Base-by-base conservation (phyloP, 2,888 invertebrate species). In the Galeruca laticollis region DNA sequence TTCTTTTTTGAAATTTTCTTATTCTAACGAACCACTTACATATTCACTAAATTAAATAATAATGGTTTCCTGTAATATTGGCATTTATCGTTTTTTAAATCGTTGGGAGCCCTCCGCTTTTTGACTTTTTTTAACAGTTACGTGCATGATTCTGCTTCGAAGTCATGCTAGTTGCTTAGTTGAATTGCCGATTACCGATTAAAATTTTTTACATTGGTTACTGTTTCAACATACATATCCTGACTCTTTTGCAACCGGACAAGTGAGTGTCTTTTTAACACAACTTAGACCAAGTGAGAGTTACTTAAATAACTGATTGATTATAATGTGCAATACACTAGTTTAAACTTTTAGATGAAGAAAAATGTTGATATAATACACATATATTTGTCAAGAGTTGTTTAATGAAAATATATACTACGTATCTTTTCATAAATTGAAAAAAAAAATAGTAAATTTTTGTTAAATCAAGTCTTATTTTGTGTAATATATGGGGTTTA, bases 101-200 rank as follows among this genome's bases (percentile, higher is more conserved):
- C 79, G 80, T 82, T 82, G 83, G 84, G 83, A 83, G 81, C 80
- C 82, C 82, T 79, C 82, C 81, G 82, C 82, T 78, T 80, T 82
- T 73, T 73, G 43, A 40, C 43, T 49, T 65, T 65, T 75, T 75
- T 81, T 79, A 79, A 80, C 80, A 80, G 77, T 75, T 71, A 69
- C 67, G 79, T 82, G 82, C 82, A 82, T 82, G 82, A 81, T 81
- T 80, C 81, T 81, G 80, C 82, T 75, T 76, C 78, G 77, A 81
- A 80, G 80, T 81, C 82, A 82, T 82, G 82, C 82, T 80, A 80
- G 78, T 72, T 72, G 77, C 77, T 79, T 79, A 75, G 73, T 73
- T 75, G 75, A 75, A 68, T 63, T 73, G 75, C 72, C 71, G 70
- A 70, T 65, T 73, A 71, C 71, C 66, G 65, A 72, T 68, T 56